Evolutionary conservation across 2,797 vertebrate genomes (phyloP).

Genomic region (Oreochromis grahami): DNA sequence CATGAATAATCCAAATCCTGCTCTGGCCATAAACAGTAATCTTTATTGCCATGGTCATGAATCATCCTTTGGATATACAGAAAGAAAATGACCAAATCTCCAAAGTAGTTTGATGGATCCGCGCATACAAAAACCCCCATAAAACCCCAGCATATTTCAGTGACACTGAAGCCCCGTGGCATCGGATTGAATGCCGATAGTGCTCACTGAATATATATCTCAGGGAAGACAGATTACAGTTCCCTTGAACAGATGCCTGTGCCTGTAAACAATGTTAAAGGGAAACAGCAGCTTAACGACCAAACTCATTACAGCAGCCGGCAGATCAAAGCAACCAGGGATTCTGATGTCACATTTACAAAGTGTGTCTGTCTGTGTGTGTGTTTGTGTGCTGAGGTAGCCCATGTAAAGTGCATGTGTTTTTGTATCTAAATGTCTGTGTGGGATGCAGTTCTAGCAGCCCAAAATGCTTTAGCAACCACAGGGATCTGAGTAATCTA

Average conservation of each 20-base stretch:
- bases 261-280: constrained; percentile 67
- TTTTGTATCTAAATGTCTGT: not conserved
- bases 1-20: constrained; percentile 55
- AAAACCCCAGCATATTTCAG: constrained; percentile 7
- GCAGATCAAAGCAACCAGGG: constrained; percentile 45
- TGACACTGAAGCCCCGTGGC: constrained; percentile 6
- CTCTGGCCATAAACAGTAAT: constrained; percentile 28
- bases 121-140: not conserved
- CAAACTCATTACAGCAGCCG: constrained; percentile 65
- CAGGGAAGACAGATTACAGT: constrained; percentile 49
- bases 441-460: not conserved
- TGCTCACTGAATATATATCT: constrained; percentile 9
- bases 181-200: constrained; percentile 12
- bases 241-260: constrained; percentile 45
- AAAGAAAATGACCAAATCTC: constrained; percentile 38
- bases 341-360: constrained; percentile 22
- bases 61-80: constrained; percentile 22
- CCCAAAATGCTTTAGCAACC: constrained; percentile 28
- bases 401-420: not conserved
- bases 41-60: constrained; percentile 31
- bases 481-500: constrained; percentile 38
- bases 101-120: constrained; percentile 24
- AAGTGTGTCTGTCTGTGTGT: not conserved
- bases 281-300: constrained; percentile 68
- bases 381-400: not conserved